Evolutionary conservation across 1,140 invertebrate genomes (phyloP).

Genomic region (Limonius californicus): DNA sequence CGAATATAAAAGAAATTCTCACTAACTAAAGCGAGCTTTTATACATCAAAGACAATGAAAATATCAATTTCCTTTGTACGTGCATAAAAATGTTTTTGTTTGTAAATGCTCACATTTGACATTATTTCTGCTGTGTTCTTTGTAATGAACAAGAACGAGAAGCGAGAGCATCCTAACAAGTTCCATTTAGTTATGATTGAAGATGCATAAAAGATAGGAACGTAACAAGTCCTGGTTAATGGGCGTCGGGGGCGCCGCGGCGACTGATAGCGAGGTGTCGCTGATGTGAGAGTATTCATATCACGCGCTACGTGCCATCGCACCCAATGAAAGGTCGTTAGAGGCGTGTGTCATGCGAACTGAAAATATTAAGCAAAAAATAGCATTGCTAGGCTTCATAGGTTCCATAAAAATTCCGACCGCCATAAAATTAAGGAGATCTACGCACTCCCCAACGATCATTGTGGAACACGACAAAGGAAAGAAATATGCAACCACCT

Average conservation of each 20-base stretch:
- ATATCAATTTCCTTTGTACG: conserved; percentile 10
- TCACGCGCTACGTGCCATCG: conserved; percentile 16
- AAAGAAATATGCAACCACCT: too few relatives aligned
- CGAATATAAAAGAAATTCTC: conserved; percentile 9
- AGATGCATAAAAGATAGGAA: conserved; percentile 27
- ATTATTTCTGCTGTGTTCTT: conserved; percentile 1
- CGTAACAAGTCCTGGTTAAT: conserved; percentile 19
- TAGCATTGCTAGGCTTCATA: too few relatives aligned
- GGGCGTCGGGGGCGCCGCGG: conserved; percentile 15
- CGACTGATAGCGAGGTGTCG: conserved; percentile 22
- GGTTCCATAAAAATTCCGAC: too few relatives aligned
- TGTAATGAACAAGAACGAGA: conserved; percentile 10
- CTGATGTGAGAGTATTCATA: conserved; percentile 14
- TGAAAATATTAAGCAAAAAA: conserved; percentile 14
- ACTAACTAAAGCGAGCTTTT: conserved; percentile 14
- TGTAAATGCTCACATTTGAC: conserved; percentile 22
- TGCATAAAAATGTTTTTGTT: conserved; percentile 18
- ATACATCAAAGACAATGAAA: conserved; percentile 12
- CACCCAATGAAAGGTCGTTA: conserved; percentile 17
- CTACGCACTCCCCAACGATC: too few relatives aligned
- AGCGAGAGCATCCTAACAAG: conserved; percentile 16
- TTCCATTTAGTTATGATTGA: conserved; percentile 25
- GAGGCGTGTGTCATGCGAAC: conserved; percentile 6
- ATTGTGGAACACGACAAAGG: too few relatives aligned
- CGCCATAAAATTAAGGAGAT: too few relatives aligned